Evolutionary conservation across 2,797 vertebrate genomes (phyloP).

Genomic region (Parauchenoglanis ngamensis): DNA sequence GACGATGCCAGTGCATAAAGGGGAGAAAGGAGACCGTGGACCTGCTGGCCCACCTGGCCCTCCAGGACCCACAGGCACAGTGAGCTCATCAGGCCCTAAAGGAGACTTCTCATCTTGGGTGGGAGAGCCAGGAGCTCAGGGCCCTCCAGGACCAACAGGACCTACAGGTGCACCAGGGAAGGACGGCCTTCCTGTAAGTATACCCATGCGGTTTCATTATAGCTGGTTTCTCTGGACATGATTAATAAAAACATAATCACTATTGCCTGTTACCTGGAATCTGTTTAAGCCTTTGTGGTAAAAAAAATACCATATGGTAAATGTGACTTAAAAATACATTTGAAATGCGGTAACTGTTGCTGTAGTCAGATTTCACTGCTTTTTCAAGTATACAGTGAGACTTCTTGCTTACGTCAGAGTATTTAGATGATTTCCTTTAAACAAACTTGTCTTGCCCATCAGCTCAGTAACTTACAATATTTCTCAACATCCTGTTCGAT

Average conservation of each 20-base stretch:
- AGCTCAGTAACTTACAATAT: constrained; percentile 18
- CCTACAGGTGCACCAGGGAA: constrained; percentile 68
- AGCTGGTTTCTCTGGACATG: neutral
- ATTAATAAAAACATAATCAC: neutral
- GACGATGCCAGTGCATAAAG: constrained; percentile 65
- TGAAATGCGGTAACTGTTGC: neutral
- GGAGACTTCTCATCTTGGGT: constrained; percentile 44
- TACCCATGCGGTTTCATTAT: neutral
- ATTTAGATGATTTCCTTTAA: neutral
- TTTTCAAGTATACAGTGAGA: neutral
- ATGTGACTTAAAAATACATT: neutral
- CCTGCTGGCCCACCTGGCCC: constrained; percentile 63
- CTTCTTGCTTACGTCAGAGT: neutral
- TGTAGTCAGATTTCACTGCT: neutral
- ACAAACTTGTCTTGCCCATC: neutral
- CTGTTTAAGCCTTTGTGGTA: neutral
- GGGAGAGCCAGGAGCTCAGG: constrained; percentile 68
- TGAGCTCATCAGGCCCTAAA: constrained; percentile 49
- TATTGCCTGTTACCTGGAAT: neutral
- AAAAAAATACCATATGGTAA: neutral
- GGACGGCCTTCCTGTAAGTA: constrained; percentile 72
- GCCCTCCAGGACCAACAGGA: constrained; percentile 65
- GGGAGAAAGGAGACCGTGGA: constrained; percentile 72
- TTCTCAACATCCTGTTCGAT: neutral
- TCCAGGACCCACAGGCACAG: constrained; percentile 63